Conservation (phyloP, 2,797 vertebrate species). For the Acrocephalus scirpaceus region DNA sequence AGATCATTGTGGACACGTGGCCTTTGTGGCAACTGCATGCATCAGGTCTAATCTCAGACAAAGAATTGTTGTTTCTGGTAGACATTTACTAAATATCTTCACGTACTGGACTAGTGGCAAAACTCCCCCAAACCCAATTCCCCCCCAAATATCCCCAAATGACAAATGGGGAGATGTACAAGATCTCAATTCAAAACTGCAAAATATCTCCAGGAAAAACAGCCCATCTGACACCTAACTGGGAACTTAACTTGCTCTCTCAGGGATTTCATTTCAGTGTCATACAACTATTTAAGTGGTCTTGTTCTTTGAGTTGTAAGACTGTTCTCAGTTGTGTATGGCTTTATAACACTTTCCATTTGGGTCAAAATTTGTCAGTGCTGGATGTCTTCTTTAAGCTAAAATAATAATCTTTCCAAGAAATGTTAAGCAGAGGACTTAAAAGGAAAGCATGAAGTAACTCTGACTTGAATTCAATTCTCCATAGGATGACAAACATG, state of each 20-base stretch:
- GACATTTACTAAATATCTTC: background rate
- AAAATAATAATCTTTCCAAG: background rate
- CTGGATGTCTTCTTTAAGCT: background rate
- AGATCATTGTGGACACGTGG: rapidly evolving
- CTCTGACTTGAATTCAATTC: background rate
- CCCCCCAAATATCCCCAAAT: background rate
- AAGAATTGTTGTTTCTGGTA: background rate
- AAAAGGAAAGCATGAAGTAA: background rate
- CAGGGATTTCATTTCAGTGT: background rate
- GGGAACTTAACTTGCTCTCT: background rate
- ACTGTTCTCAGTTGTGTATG: background rate
- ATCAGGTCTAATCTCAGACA: background rate
- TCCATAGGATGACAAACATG: background rate
- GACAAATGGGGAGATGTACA: background rate
- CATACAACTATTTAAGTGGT: background rate
- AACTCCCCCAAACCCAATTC: background rate
- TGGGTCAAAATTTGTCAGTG: background rate
- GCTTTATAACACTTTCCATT: background rate
- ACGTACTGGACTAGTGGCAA: background rate
- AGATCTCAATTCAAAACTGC: background rate
- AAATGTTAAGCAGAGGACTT: background rate
- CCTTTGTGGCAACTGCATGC: background rate
- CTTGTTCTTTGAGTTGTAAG: background rate
- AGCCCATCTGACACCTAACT: background rate
- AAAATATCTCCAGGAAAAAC: background rate